A percentile compares a stretch with the other conserved stretches of the same genome.
Conservation (phyloP, 1,140 invertebrate species). For the Euglossa dilemma region DNA sequence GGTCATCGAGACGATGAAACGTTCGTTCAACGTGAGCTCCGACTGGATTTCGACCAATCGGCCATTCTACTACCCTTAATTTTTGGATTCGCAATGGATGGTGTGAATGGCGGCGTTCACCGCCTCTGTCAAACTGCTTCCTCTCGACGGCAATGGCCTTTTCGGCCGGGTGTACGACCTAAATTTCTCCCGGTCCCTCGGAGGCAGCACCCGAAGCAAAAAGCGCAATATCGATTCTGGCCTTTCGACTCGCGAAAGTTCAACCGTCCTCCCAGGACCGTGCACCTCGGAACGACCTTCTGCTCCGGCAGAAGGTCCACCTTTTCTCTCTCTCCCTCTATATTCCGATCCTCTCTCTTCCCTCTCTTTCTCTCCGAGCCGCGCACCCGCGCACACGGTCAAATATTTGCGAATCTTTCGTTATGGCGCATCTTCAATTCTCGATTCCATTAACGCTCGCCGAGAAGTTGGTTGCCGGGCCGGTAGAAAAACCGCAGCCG, state of each 20-base stretch:
- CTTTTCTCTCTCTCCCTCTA: neutral
- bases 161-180: neutral
- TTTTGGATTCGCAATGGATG: neutral
- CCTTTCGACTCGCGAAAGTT: conserved; percentile 1
- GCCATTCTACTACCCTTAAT: conserved; percentile 9
- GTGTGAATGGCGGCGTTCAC: conserved; percentile 21
- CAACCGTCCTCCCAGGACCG: conserved; percentile 24
- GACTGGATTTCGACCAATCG: neutral
- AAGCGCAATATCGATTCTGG: neutral
- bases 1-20: too few relatives aligned
- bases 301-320: neutral
- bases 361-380: neutral
- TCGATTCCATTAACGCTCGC: neutral
- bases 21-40: too few relatives aligned
- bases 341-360: too few relatives aligned
- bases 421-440: neutral
- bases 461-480: neutral
- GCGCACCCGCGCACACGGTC: neutral
- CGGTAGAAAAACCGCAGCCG: neutral
- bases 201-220: neutral
- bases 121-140: neutral
- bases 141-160: conserved; percentile 9
- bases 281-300: neutral
- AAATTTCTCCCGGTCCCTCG: conserved; percentile 9
- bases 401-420: neutral